Base-by-base conservation (phyloP, 2,888 invertebrate genomes). In the Myopa tessellatipennis region DNA sequence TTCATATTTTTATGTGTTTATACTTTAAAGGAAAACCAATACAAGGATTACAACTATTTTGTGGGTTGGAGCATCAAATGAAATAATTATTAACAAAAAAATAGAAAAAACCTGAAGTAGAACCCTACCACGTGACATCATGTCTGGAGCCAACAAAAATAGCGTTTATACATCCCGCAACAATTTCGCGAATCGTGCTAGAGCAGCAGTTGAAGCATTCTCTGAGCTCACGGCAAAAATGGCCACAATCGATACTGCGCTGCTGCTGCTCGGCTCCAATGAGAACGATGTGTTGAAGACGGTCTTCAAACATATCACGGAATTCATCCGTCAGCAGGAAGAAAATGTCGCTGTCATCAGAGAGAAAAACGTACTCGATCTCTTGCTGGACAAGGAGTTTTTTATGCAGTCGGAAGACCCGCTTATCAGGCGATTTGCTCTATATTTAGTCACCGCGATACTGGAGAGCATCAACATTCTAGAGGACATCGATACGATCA, bases 241-340 rank as follows among this genome's bases (percentile, higher is more conserved):
- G 3, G 81, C 82, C 16, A 82, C 74, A 4, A 76, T 87, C 34
- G 83, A 85, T 10, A 83, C 85, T 1, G 81, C 83, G 2, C 67
- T 87, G 4, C 77, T 87, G 52, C 68, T 87, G 73, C 81, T 87
- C 8, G 80, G 80, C 70, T 84, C 88, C 7, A 65, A 79, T 4
- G 87, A 87, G 70, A 87, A 86, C 8, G 45, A 71, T 4, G 84
- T 87, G 6, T 73, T 87, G n/a, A 78, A 83, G 12, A 69, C 78
- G 0, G 82, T 84, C 4, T 83, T 87, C n/a, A 85, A 82, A 68
- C 85, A 85, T 34, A 76, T 87, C 7, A 80, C 84, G 10, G 85
- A 85, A 2, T 87, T 82, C 74, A 80, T 82, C 2, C 84, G 85
- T 0, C 82, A 83, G 18, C 82, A 80, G 72, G 84, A 84, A 18